Evolutionary conservation across 2,113 vertebrate species (phyloP), one percentile per base, ranked within the genome.

Genomic region (Cryptotis parvus): DNA sequence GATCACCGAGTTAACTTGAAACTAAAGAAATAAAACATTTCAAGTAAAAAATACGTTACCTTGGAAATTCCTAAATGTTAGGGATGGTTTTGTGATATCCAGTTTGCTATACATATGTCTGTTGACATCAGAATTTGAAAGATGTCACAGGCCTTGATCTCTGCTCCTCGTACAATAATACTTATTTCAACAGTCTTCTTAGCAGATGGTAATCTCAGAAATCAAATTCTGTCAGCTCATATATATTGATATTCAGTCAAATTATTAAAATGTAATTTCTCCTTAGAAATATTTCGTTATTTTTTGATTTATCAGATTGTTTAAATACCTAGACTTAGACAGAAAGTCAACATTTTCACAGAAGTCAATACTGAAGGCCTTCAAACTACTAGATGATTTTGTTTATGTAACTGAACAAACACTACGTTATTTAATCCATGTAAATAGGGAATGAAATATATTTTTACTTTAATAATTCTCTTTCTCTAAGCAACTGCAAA

Each of bases 1-100:
- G 69, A 61, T 88, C 58, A 82, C 27, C 15, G 37, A 72, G 80
- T 84, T 41, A 45, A 3, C 77, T 95, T 91, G 26, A 87, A 87
- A 86, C 29, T 84, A 74, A 15, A 69, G 15, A 37, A 70, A 74
- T 31, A 49, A 37, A 41, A 35, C 3, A 5, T 66, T 31, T 74
- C 3, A 58, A 52, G 1, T 69, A 4, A 45, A 76, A 20, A 41
- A 26, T 22, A 35, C 3, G 10, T 82, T n/a, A 37, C 58, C 31
- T 26, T 77, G 6, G 55, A 49, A 52, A 41, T 27, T 81, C 26
- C n/a, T 26, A 76, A 27, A 3, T 20, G 4, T 58, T 63, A 16
- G 65, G 66, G 27, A 33, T 69, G 18, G 1, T 22, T 9, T 22
- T 4, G 29, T 20, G 18, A 1, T 27, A 35, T 24, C 35, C 1